Evolutionary conservation across 1,140 invertebrate species (phyloP), one percentile per base, ranked within the genome.

Genomic region (Eupristina koningsbergeri): DNA sequence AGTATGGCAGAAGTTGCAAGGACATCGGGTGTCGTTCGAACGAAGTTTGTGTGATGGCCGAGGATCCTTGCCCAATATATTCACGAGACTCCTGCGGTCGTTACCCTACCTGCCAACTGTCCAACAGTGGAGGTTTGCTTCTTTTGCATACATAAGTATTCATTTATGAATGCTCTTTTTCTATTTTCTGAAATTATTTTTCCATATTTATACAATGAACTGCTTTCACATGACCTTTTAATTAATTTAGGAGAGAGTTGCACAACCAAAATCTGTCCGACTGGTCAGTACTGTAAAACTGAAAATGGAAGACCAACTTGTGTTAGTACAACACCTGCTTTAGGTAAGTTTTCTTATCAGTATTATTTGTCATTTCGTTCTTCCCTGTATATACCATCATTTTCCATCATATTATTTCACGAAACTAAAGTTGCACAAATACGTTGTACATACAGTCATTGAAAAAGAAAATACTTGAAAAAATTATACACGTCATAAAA

Each of bases 11-110:
- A 86, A 93, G 93, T 22, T 96, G 96, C 89, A 94, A 94, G 86
- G 96, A 96, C 88, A 96, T 96, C 86, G 95, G 95, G 77, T 96
- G 96, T 87, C 90, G 94, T 39, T 95, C 94, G 86, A 95, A 93
- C 84, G 94, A 96, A 91, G 93, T 93, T 80, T 96, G 96, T 88
- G 93, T 96, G n/a, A 94, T 96, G 89, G 94, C 93, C 31, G 94
- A 95, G 85, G 95, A 96, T 87, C 94, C 95, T 3, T 96, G 96
- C 89, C 92, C 93, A 8, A 93, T 91, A 84, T 90, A 91, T 73
- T 89, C 91, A 50, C 89, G 91, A 47, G 91, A 93, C 73, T 92
- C 94, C 77, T 96, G 95, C 77, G 95, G 95, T 67, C 93, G 90
- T 63, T 96, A 95, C 89, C 95, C 95, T 39, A 96, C 94, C 39